phyloP scores from a whole-genome alignment of 2,113 vertebrate species.

The Polypterus senegalus region DNA sequence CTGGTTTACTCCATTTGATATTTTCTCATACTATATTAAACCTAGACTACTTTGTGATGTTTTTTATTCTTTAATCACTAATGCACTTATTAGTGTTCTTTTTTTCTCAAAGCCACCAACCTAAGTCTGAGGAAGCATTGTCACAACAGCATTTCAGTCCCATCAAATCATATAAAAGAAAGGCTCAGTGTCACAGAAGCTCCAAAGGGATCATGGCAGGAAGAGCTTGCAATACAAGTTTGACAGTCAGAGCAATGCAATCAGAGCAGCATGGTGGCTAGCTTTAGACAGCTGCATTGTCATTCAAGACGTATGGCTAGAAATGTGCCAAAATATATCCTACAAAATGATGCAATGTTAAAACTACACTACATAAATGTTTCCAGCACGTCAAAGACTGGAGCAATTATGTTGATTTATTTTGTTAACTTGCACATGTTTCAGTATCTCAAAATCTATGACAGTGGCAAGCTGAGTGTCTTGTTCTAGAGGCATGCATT shows the following conservation, averaged over 20 bases:
- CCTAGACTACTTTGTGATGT: too few relatives aligned
- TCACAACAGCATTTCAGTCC: constrained; percentile 38
- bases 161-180: constrained; percentile 44
- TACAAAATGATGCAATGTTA: too few relatives aligned
- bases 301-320: constrained; percentile 38
- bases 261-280: constrained; percentile 27
- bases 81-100: constrained; percentile 36
- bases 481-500: too few relatives aligned
- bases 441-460: too few relatives aligned
- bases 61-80: constrained; percentile 30
- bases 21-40: too few relatives aligned
- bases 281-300: constrained; percentile 25
- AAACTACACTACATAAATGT: too few relatives aligned
- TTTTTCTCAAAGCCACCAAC: constrained; percentile 24
- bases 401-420: too few relatives aligned
- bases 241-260: constrained; percentile 25
- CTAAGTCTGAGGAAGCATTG: constrained; percentile 20
- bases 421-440: too few relatives aligned
- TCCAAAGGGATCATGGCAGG: constrained; percentile 6
- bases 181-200: constrained; percentile 21
- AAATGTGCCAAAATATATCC: too few relatives aligned
- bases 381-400: too few relatives aligned
- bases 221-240: constrained; percentile 14
- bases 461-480: too few relatives aligned
- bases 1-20: too few relatives aligned